Evolutionary conservation across 2,888 invertebrate genomes (phyloP).

Genomic region (Hirudinaria manillensis): DNA sequence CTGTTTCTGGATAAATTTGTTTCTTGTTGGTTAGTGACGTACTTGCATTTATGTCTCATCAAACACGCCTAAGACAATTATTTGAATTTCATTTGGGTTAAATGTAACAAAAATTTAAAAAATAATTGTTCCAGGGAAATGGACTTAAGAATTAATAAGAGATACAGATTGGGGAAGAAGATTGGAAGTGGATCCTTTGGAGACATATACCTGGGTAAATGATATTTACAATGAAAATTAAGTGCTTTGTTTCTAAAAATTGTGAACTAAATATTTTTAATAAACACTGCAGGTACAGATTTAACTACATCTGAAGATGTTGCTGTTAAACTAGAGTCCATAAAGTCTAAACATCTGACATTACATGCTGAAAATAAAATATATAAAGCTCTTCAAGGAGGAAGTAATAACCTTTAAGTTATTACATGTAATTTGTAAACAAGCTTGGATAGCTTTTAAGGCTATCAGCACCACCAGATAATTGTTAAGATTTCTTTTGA

Average conservation of each 20-base stretch:
- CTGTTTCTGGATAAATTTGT: too few species aligned
- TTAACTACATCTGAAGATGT: conserved; percentile 72
- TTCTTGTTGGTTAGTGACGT: too few species aligned
- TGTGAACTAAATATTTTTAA: neutral
- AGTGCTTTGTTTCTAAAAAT: neutral
- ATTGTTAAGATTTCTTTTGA: neutral
- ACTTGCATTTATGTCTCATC: too few species aligned
- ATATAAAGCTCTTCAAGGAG: conserved; percentile 97
- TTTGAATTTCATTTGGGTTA: too few species aligned
- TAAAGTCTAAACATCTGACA: conserved; percentile 97
- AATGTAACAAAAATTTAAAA: too few species aligned
- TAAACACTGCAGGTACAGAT: conserved; percentile 53
- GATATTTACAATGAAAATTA: neutral
- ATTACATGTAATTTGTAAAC: neutral
- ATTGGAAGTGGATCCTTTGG: conserved; percentile 99
- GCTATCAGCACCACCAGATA: neutral
- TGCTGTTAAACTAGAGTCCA: conserved; percentile 98
- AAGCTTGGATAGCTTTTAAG: neutral
- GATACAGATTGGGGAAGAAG: conserved; percentile 94
- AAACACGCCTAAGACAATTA: too few species aligned
- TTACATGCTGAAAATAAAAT: conserved; percentile 98
- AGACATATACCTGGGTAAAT: conserved; percentile 88
- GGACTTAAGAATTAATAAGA: conserved; percentile 68
- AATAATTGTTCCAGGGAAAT: conserved; percentile 39
- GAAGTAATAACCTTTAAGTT: conserved; percentile 61